A percentile compares a stretch with the other conserved stretches of the same genome.
phyloP scores from a whole-genome alignment of 2,888 invertebrate species.

The Mantis religiosa region DNA sequence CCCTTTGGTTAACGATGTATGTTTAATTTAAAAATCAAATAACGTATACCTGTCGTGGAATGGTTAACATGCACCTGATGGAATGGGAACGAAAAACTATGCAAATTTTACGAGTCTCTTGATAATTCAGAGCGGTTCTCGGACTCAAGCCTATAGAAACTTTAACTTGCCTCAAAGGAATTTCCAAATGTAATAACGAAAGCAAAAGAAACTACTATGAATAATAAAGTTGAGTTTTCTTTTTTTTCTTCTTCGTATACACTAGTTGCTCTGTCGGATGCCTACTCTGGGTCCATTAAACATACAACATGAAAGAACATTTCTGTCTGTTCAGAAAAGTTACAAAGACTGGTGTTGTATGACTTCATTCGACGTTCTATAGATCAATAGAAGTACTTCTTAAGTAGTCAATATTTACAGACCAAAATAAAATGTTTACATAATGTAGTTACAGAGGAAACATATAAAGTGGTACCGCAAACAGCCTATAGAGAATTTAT shows the following conservation, averaged over 20 bases:
- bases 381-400: neutral
- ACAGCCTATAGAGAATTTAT: no score
- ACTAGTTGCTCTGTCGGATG: neutral
- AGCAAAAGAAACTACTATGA: neutral
- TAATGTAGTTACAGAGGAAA: neutral
- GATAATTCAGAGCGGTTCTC: slow-evolving; percentile 1
- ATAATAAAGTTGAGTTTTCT: neutral
- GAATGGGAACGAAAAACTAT: neutral
- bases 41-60: neutral
- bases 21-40: neutral
- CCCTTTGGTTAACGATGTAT: neutral
- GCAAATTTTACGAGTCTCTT: neutral
- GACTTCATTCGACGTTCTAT: neutral
- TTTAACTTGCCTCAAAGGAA: neutral
- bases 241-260: neutral
- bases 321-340: neutral
- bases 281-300: neutral
- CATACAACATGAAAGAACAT: neutral
- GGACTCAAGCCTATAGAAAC: neutral
- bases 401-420: neutral
- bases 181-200: neutral
- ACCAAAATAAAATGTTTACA: neutral
- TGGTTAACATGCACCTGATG: neutral
- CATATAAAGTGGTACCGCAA: neutral
- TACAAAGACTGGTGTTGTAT: neutral